Evolutionary conservation across 2,888 invertebrate species (phyloP), one percentile per base, ranked within the genome.

Genomic region (Seladonia tumulorum): DNA sequence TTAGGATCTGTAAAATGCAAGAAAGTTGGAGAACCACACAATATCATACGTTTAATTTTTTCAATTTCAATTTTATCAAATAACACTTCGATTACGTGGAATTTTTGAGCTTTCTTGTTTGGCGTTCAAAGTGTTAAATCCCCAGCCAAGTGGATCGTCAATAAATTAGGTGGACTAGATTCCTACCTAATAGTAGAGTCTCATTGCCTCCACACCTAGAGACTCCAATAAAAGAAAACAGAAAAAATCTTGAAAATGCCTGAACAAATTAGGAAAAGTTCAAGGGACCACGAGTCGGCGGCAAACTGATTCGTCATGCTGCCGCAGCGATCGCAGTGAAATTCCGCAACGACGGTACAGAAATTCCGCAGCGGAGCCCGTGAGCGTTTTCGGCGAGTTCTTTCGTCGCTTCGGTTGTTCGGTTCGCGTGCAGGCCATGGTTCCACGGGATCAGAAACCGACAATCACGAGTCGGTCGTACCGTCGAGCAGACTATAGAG

Each of bases 401-500:
- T 71, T 79, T 25, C 35, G 79, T 75, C 42, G 82, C 16, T n/a
- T n/a, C 18, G 22, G 16, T 16, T 29, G 66, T 66, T 66, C 66
- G 29, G 53, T 53, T 53, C 53, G 53, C 42, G 71, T 82, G 66
- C n/a, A 68, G 53, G 29, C 66, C 8, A 68, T 22, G 63, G 63
- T 68, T 25, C 73, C 49, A 53, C 53, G 53, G 10, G n/a, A 53
- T 53, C 53, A 53, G 53, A 53, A 49, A 22, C 39, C 47, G 71
- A 47, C 60, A 60, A 25, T 84, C 57, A 45, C 60, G 70, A 53
- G 60, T 22, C 71, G 70, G 39, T 49, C 42, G 49, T n/a, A 35
- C 35, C 66, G 47, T 16, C 35, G 76, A 66, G 66, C 68, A 68
- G 66, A 53, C 76, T 77, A 53, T 68, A 77, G 53, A 16, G 49